A percentile compares a stretch with the other conserved stretches of the same genome.
These are phyloP conservation scores for Sphinx pinastri DNA, from an alignment of 2,888 invertebrate genomes.

Conservation along the genomic window DNA sequence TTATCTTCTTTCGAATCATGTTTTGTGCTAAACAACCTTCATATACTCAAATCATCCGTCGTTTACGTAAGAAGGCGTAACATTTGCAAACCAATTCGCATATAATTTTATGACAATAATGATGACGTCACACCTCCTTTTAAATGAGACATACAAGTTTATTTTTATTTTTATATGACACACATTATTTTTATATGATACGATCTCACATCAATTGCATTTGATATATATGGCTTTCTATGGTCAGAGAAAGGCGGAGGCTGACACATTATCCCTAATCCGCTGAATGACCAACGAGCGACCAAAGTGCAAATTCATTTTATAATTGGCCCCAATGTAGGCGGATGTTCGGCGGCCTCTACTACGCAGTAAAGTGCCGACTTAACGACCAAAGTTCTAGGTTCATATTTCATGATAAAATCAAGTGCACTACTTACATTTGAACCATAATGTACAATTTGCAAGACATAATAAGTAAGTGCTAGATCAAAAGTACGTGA, in stretches of 20 bases:
- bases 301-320: slow-evolving; percentile 4
- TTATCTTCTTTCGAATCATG: not conserved
- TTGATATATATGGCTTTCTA: slow-evolving; percentile 7
- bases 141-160: too few relatives aligned
- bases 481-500: not conserved
- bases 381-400: not conserved
- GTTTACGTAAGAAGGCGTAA: too few relatives aligned
- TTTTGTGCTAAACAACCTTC: too few relatives aligned
- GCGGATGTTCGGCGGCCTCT: not conserved
- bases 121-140: too few relatives aligned
- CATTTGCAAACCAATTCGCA: too few relatives aligned
- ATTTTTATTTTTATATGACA: not conserved
- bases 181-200: not conserved
- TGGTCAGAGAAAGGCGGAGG: slow-evolving; percentile 36
- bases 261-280: slow-evolving; percentile 22
- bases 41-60: too few relatives aligned
- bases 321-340: slow-evolving; percentile 6
- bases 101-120: too few relatives aligned
- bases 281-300: not conserved
- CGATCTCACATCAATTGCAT: not conserved
- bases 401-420: not conserved
- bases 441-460: too few relatives aligned
- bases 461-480: not conserved
- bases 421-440: too few relatives aligned
- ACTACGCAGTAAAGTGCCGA: not conserved